These are phyloP conservation scores for Aurelia sp. DNA, from an alignment of 30 jellyfish, hydroid and myxozoan species.

Conservation along the genomic window DNA sequence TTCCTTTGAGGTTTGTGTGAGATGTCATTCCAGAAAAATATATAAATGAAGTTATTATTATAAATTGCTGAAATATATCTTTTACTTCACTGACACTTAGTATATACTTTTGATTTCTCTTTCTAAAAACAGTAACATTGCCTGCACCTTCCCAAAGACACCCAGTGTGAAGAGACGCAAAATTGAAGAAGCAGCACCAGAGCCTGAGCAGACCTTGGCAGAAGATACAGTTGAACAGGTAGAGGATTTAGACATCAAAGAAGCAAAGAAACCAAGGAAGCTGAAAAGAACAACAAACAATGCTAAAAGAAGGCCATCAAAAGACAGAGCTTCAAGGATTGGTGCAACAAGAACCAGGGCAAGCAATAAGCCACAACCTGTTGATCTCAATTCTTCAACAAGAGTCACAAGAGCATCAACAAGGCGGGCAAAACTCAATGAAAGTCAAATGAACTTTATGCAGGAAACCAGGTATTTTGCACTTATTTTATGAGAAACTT, in stretches of 20 bases:
- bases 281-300: slow-evolving; percentile 32
- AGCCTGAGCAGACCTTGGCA: background rate
- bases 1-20: too few species aligned
- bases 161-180: slow-evolving; percentile 29
- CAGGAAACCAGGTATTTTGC: slow-evolving; percentile 3
- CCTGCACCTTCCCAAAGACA: slow-evolving; percentile 19
- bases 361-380: background rate
- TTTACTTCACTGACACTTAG: too few species aligned
- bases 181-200: slow-evolving; percentile 4
- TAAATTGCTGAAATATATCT: too few species aligned
- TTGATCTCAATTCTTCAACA: background rate
- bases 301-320: slow-evolving; percentile 11
- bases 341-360: slow-evolving; percentile 3
- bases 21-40: too few species aligned
- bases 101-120: too few species aligned
- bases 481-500: background rate
- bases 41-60: too few species aligned
- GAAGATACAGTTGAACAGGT: background rate
- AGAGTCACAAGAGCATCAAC: slow-evolving; percentile 35
- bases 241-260: background rate
- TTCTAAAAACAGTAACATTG: slow-evolving; percentile 6
- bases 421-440: background rate
- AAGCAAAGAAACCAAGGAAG: slow-evolving; percentile 40
- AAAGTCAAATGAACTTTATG: background rate
- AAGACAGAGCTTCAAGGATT: background rate